Base-by-base conservation (phyloP, 2,888 invertebrate species). In the Apoda limacodes region DNA sequence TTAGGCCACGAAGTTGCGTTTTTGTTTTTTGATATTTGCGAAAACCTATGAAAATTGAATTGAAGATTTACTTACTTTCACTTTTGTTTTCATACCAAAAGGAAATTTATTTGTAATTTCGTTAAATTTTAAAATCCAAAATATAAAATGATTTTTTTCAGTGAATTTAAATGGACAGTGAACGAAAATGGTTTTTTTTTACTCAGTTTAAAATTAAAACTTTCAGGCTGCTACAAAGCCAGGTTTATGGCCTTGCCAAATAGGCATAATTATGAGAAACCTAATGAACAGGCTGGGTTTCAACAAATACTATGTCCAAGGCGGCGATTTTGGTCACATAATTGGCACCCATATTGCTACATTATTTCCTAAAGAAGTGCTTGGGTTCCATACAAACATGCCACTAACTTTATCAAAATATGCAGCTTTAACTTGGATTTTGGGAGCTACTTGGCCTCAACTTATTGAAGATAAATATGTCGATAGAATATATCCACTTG, bases 321-420 rank as follows among this genome's bases (percentile, higher is more conserved):
- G 90, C 0, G 90, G 90, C 1, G 91, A 92, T 52, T 87, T 89
- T 83, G 93, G 93, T 1, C 76, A 86, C 2, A n/a, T 78, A 0
- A 83, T 92, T 32, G 84, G 82, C 1, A 65, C 82, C 0, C 56
- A 82, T 28, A 78, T 93, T 62, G 84, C 88, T 0, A 80, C 83
- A 0, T 47, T 88, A 15, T 91, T 84, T 54, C 89, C 90, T 0
- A 61, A 82, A 2, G 68, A 83, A 42, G 62, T 85, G 1, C 44
- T 71, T 2, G 85, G 84, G 0, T 83, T 75, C 40, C 88, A 88
- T 46, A 81, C 86, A 0, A 93, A 89, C 50, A 82, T 89, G 71
- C 88, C 67, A 9, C 85, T 58, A 2, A 60, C 36, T 43, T 57
- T 35, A 9, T 56, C 64, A 0, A 63, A 61, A 12, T 37, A 52